Evolutionary conservation across 35 echinoderm and acorn worm species (phyloP).

Genomic region (Apostichopus parvimensis): DNA sequence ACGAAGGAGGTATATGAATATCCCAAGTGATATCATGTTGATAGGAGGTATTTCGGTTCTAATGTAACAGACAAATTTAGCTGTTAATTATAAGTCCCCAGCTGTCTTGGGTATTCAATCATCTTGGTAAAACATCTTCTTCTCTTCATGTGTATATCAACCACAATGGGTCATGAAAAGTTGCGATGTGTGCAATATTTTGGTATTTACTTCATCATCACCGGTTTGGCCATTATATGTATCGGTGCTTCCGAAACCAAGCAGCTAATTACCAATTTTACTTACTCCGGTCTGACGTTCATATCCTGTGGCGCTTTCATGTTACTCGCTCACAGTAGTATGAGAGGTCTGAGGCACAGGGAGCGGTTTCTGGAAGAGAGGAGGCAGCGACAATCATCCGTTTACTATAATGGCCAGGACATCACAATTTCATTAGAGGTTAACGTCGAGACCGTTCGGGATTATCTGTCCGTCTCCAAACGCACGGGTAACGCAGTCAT

Average conservation of each 20-base stretch:
- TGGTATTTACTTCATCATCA: slow-evolving; percentile 39
- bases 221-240: slow-evolving; percentile 27
- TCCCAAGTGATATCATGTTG: neutral
- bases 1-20: too few relatives aligned
- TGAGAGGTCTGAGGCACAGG: neutral
- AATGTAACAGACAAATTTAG: neutral
- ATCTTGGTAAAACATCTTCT: neutral
- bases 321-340: slow-evolving; percentile 29
- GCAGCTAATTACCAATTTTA: slow-evolving; percentile 3
- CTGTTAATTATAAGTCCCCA: neutral
- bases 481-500: slow-evolving; percentile 42
- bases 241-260: slow-evolving; percentile 30
- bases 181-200: slow-evolving; percentile 47
- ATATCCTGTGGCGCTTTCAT: slow-evolving; percentile 38
- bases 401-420: slow-evolving; percentile 28
- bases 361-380: neutral
- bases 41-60: neutral
- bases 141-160: neutral
- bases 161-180: neutral
- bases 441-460: slow-evolving; percentile 29
- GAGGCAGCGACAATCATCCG: neutral
- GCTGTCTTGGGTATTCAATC: too few relatives aligned
- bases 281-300: slow-evolving; percentile 27
- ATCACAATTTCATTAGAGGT: slow-evolving; percentile 9
- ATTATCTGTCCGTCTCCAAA: slow-evolving; percentile 36